Percentiles rank a stretch among this genome's conserved stretches.
Evolutionary conservation across 2,888 invertebrate species (phyloP).

Genomic region (Heliconius aoede): DNA sequence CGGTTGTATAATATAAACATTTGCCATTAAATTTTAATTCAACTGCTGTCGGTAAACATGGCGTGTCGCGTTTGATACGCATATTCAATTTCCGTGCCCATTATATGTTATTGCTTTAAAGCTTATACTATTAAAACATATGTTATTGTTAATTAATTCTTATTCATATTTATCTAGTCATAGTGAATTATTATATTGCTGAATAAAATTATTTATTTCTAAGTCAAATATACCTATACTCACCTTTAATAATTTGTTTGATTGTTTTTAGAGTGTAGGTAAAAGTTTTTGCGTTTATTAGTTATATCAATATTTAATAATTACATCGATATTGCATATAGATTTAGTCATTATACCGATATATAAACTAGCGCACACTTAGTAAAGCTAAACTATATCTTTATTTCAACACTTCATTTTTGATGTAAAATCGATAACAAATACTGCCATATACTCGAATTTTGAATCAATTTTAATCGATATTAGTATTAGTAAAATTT

Average conservation of each 20-base stretch:
- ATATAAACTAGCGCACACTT: constrained; percentile 23
- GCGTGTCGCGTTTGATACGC: background rate
- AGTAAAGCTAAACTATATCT: constrained; percentile 7
- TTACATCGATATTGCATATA: background rate
- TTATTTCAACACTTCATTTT: constrained; percentile 18
- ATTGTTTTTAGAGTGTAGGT: constrained; percentile 2
- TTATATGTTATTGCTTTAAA: background rate
- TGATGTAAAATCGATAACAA: constrained; percentile 54
- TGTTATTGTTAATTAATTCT: background rate
- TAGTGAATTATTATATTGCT: background rate
- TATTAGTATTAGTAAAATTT: constrained; percentile 50
- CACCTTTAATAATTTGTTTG: background rate
- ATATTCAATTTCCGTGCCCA: background rate
- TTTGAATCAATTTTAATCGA: constrained; percentile 64
- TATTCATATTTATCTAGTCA: background rate
- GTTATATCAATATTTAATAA: constrained; percentile 4
- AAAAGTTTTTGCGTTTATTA: constrained; percentile 4
- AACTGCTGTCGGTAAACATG: background rate
- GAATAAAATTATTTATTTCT: background rate
- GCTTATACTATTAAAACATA: background rate
- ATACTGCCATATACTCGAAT: constrained; percentile 77
- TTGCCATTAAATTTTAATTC: no score
- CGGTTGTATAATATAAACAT: no score
- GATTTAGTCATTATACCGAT: background rate
- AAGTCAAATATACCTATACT: background rate